A percentile compares a stretch with the other conserved stretches of the same genome.
Evolutionary conservation across 2,113 vertebrate species (phyloP).

Genomic region (Gambusia holbrooki): DNA sequence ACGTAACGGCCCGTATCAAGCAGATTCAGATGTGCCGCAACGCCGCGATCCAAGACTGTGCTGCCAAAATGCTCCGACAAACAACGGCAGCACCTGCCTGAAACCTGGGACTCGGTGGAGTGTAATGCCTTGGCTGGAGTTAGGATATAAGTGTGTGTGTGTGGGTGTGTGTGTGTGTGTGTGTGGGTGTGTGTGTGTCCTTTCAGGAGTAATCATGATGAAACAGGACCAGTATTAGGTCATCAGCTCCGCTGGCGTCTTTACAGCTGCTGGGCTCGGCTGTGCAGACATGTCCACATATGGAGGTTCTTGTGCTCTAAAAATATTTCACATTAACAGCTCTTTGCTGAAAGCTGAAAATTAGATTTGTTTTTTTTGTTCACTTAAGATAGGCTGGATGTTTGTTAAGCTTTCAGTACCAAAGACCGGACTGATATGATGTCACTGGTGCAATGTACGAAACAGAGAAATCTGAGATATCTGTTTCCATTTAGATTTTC

Average conservation of each 20-base stretch:
- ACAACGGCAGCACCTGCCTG: conserved; percentile 77
- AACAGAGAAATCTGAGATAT: background rate
- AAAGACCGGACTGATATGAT: conserved; percentile 7
- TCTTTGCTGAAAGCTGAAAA: conserved; percentile 43
- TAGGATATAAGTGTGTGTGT: conserved; percentile 31
- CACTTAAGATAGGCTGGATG: background rate
- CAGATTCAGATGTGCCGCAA: conserved; percentile 70
- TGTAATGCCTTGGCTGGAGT: conserved; percentile 62
- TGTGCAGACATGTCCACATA: conserved; percentile 75
- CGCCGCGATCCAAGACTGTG: conserved; percentile 53
- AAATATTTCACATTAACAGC: conserved; percentile 42
- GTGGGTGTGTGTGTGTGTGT: conserved; percentile 18
- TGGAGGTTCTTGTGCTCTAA: conserved; percentile 66
- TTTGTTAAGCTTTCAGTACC: background rate
- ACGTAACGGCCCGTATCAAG: conserved; percentile 62
- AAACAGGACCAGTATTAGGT: conserved; percentile 74
- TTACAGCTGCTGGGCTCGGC: conserved; percentile 64
- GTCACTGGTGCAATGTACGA: background rate
- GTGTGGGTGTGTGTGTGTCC: conserved; percentile 48
- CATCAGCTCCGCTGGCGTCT: conserved; percentile 69
- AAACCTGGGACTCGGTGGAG: conserved; percentile 65
- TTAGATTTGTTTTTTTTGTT: background rate
- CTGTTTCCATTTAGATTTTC: background rate
- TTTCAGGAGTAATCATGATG: conserved; percentile 69
- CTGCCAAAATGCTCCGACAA: conserved; percentile 63